Evolutionary conservation across 2,888 invertebrate genomes (phyloP).

Genomic region (Entomobrya proxima): DNA sequence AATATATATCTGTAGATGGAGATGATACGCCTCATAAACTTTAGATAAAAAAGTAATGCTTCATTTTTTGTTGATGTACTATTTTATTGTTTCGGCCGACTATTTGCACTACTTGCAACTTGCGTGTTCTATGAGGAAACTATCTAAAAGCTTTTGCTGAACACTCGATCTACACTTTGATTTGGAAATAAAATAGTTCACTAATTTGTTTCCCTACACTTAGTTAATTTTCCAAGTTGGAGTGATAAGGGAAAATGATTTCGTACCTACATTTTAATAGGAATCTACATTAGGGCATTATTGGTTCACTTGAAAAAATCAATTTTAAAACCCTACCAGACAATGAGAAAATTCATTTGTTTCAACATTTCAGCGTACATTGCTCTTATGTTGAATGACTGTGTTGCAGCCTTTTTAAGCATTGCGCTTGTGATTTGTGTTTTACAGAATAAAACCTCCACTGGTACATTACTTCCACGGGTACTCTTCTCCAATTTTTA

Average conservation of each 20-base stretch:
- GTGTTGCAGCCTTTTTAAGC: too few relatives aligned
- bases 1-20: background rate
- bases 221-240: background rate
- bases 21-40: constrained; percentile 15
- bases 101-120: background rate
- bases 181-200: background rate
- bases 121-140: background rate
- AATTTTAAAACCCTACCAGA: too few relatives aligned
- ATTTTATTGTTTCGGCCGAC: background rate
- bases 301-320: too few relatives aligned
- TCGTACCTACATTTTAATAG: too few relatives aligned
- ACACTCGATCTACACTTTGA: background rate
- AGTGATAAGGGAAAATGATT: constrained; percentile 13
- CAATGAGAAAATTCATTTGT: too few relatives aligned
- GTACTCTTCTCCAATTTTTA: constrained; percentile 5
- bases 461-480: too few relatives aligned
- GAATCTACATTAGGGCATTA: too few relatives aligned
- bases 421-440: too few relatives aligned
- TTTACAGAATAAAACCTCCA: too few relatives aligned
- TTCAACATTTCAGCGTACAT: too few relatives aligned
- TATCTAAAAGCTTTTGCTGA: background rate
- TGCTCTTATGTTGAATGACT: too few relatives aligned
- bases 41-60: background rate
- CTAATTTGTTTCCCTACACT: constrained; percentile 24
- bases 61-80: constrained; percentile 5